phyloP scores from a whole-genome alignment of 30 jellyfish, hydroid and myxozoan species.

The Rhopilema esculentum region DNA sequence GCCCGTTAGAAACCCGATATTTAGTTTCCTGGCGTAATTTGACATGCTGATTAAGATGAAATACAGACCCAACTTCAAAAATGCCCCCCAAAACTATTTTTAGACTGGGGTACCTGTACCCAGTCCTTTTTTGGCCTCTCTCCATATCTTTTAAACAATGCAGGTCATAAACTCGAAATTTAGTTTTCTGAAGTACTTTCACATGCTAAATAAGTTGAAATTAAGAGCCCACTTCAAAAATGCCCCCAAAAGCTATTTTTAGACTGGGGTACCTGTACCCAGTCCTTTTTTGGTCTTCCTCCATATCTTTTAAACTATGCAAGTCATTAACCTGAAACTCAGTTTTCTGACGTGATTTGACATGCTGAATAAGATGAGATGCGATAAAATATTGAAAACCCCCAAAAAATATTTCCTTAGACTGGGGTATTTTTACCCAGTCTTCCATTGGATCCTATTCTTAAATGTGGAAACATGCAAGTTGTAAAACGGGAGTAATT shows the following conservation, averaged over 20 bases:
- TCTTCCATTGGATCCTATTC: not conserved
- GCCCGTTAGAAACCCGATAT: not conserved
- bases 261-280: not conserved
- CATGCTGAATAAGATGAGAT: not conserved
- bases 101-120: constrained; percentile 28
- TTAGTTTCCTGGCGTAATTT: constrained; percentile 1
- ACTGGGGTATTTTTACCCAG: not conserved
- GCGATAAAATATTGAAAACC: not conserved
- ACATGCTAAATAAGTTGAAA: not conserved
- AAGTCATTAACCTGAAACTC: not conserved
- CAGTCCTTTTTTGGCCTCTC: constrained; percentile 15
- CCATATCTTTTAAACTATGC: not conserved
- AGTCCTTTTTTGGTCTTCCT: not conserved
- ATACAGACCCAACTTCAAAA: constrained; percentile 27
- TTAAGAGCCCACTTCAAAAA: not conserved
- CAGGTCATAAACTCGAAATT: not conserved
- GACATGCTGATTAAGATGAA: constrained; percentile 17
- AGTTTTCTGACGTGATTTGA: not conserved
- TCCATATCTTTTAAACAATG: constrained; percentile 1
- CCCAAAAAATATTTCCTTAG: not conserved
- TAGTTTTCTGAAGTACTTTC: not conserved
- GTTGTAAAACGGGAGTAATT: no score
- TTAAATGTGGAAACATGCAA: no score
- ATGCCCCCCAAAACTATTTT: constrained; percentile 30
- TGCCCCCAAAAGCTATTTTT: not conserved